Evolutionary conservation across 1,140 invertebrate genomes (phyloP).

Genomic region (Vanessa atalanta): DNA sequence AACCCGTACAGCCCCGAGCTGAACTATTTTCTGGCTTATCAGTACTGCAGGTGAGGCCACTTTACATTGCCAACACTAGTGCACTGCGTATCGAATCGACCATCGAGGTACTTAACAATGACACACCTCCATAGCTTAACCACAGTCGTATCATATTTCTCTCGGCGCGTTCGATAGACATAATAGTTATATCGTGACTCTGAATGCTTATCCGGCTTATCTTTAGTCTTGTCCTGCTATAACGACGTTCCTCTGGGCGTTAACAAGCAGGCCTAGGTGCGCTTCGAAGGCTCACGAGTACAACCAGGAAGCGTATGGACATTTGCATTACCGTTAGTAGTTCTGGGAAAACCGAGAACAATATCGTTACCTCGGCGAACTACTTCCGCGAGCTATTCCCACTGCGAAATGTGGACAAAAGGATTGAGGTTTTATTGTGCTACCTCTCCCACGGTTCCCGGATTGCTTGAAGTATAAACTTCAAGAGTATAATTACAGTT

Average conservation of each 20-base stretch:
- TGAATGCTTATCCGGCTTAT: slow-evolving; percentile 68
- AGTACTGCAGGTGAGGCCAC: slow-evolving; percentile 86
- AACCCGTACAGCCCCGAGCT: slow-evolving; percentile 93
- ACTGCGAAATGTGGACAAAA: slow-evolving; percentile 45
- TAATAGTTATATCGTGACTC: slow-evolving; percentile 71
- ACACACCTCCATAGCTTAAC: slow-evolving; percentile 47
- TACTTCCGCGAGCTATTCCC: slow-evolving; percentile 56
- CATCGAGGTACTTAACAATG: slow-evolving; percentile 39
- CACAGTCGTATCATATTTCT: slow-evolving; percentile 55
- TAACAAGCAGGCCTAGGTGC: slow-evolving; percentile 60
- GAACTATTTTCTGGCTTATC: slow-evolving; percentile 93
- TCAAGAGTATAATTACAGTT: slow-evolving; percentile 16
- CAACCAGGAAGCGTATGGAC: slow-evolving; percentile 68
- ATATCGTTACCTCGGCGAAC: slow-evolving; percentile 51
- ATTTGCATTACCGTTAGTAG: slow-evolving; percentile 72
- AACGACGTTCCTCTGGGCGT: slow-evolving; percentile 52
- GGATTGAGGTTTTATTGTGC: slow-evolving; percentile 40
- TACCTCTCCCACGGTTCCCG: slow-evolving; percentile 43
- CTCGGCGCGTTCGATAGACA: slow-evolving; percentile 50
- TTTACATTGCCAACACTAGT: slow-evolving; percentile 30
- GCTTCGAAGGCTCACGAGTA: slow-evolving; percentile 44
- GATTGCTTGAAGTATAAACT: slow-evolving; percentile 22
- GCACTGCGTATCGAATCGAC: slow-evolving; percentile 34
- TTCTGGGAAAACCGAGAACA: slow-evolving; percentile 65
- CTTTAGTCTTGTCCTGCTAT: slow-evolving; percentile 51